Evolutionary conservation across 2,797 vertebrate genomes (phyloP), one percentile per base, ranked within the genome.

Genomic region (Tamandua tetradactyla): DNA sequence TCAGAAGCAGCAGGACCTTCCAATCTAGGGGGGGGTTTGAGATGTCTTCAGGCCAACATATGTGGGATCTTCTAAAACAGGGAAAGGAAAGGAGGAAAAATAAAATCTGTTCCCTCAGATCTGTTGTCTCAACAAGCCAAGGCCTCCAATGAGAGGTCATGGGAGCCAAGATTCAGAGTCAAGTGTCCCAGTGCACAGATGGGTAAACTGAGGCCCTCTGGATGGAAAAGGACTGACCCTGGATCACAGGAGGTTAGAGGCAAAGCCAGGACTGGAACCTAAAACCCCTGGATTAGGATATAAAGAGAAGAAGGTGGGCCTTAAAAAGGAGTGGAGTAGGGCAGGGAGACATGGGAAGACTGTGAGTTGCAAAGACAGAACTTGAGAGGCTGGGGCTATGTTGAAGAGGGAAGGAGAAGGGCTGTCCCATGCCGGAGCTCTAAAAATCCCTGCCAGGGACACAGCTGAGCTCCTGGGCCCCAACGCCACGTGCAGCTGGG

Each of bases 51-150:
- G 93, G 82, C 96, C 94, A 96, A 97, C 97, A 97, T 97, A 96
- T 97, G 97, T 97, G 95, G 96, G 96, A 88, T 96, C 96, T 96
- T 97, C 96, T 96, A 97, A 97, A 96, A 97, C 97, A 97, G 92
- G 97, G 96, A 96, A 37, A 82, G 86, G 76, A 89, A 96, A 93
- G 61, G 82, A 96, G 75, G 96, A 83, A 95, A 97, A 97, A 96
- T 96, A 97, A 97, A 96, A 94, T 97, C 96, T 97, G 97, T 97
- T 97, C 79, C 93, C 97, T 93, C 92, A 91, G 94, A 94, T 96
- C 96, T 97, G 97, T 97, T 97, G 93, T 96, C 95, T 97, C 97
- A 97, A 97, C 96, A 97, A 23, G 68, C 69, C 86, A 61, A 89
- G 59, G 95, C 90, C 92, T 94, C 92, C 92, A 96, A 52, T 93